A percentile compares a stretch with the other conserved stretches of the same genome.
Conservation (phyloP, 2,113 vertebrate species). For the Archocentrus centrarchus region DNA sequence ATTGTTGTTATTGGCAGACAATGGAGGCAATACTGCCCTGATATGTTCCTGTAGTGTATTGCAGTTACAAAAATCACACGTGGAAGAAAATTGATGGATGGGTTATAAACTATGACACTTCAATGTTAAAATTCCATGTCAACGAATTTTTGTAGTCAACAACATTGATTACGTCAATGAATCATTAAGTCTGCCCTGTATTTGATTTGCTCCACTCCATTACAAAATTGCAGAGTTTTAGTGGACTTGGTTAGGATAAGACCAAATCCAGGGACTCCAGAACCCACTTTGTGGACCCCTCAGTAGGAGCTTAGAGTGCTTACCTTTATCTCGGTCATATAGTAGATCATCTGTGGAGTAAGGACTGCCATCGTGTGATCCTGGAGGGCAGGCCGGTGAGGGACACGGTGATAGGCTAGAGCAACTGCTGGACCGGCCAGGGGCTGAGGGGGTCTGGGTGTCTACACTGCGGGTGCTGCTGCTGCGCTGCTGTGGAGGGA, state of each 20-base stretch:
- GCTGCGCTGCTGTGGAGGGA: constrained; percentile 93
- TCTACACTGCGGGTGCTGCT: constrained; percentile 90
- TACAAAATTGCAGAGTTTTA: background rate
- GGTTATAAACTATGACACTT: too few species aligned
- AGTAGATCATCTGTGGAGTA: constrained; percentile 94
- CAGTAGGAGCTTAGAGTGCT: rapidly evolving
- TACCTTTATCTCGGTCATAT: constrained; percentile 97
- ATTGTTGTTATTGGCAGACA: too few species aligned
- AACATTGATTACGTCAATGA: too few species aligned
- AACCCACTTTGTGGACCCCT: background rate
- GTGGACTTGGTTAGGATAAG: background rate
- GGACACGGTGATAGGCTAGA: constrained; percentile 92
- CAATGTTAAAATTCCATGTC: too few species aligned
- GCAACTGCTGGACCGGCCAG: constrained; percentile 87
- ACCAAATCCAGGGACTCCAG: background rate
- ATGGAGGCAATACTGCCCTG: too few species aligned
- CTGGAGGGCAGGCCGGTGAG: constrained; percentile 91
- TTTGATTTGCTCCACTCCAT: background rate
- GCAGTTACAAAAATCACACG: too few species aligned
- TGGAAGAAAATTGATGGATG: too few species aligned
- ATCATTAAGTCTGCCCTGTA: too few species aligned
- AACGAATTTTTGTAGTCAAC: too few species aligned
- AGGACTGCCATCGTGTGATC: constrained; percentile 95
- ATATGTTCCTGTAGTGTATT: too few species aligned
- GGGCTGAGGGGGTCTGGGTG: constrained; percentile 92